A percentile compares a stretch with the other conserved stretches of the same genome.
These are phyloP conservation scores for Pheosia tremula DNA, from an alignment of 2,888 invertebrate genomes.

Conservation along the genomic window DNA sequence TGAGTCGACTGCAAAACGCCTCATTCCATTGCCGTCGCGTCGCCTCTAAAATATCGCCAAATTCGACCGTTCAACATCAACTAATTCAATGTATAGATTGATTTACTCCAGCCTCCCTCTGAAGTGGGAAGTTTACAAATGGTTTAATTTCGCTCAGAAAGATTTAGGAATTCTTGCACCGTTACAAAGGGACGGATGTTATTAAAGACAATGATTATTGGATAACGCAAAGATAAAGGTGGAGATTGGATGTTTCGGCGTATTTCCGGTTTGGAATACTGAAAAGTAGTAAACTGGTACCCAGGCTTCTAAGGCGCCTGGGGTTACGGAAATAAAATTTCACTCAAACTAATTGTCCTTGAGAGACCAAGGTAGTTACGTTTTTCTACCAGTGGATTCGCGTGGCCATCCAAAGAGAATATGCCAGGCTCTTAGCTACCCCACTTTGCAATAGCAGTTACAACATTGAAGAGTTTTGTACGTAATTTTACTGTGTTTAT, in stretches of 20 bases:
- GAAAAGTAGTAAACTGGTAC: too few species aligned
- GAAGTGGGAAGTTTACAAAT: slow-evolving; percentile 64
- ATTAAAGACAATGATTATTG: slow-evolving; percentile 34
- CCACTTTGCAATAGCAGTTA: too few species aligned
- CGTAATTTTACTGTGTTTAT: too few species aligned
- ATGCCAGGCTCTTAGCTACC: too few species aligned
- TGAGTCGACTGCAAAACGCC: slow-evolving; percentile 73
- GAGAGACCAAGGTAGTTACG: too few species aligned
- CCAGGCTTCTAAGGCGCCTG: too few species aligned
- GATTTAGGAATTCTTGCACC: slow-evolving; percentile 55
- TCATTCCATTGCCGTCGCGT: slow-evolving; percentile 69
- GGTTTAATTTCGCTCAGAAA: slow-evolving; percentile 69
- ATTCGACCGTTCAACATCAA: slow-evolving; percentile 77
- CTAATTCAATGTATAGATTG: slow-evolving; percentile 80
- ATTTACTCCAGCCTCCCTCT: slow-evolving; percentile 62
- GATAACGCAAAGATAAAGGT: slow-evolving; percentile 30
- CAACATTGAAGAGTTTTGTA: too few species aligned
- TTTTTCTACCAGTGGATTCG: too few species aligned
- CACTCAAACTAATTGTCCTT: too few species aligned
- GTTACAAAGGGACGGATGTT: slow-evolving; percentile 46
- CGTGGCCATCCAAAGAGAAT: too few species aligned
- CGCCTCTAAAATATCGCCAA: slow-evolving; percentile 75
- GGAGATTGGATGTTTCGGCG: background rate
- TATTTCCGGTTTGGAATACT: background rate
- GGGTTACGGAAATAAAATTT: too few species aligned